phyloP scores from a whole-genome alignment of 2,888 invertebrate genomes.

The Hedya salicella region DNA sequence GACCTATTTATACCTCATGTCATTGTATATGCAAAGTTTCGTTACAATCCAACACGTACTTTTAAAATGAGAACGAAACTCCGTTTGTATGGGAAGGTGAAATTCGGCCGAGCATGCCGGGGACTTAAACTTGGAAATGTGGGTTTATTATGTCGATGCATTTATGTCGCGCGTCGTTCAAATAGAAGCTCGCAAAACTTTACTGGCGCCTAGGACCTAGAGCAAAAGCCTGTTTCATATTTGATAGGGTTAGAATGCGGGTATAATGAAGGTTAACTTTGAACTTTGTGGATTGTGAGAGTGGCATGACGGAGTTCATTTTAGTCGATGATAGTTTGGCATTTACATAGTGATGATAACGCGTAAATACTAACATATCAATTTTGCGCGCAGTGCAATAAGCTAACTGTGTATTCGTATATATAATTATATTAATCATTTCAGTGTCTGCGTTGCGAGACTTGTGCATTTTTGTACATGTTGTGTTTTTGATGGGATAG shows the following conservation, averaged over 20 bases:
- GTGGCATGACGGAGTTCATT: constrained; percentile 8
- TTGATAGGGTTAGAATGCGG: constrained; percentile 33
- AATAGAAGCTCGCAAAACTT: constrained; percentile 32
- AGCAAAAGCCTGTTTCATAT: constrained; percentile 28
- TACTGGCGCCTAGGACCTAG: constrained; percentile 15
- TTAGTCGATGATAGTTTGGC: not conserved
- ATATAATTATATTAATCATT: no score
- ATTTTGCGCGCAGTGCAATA: not conserved
- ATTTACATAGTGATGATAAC: constrained; percentile 1
- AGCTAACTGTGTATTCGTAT: not conserved
- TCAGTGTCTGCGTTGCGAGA: no score
- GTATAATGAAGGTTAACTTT: constrained; percentile 35
- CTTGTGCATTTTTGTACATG: no score
- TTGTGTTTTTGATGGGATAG: no score
- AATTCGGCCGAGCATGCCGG: no score
- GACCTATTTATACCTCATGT: no score
- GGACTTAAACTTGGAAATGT: not conserved
- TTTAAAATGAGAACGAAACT: no score
- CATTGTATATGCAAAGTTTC: no score
- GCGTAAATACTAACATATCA: not conserved
- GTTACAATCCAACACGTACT: no score
- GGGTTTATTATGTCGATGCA: constrained; percentile 7
- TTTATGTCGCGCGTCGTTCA: no score
- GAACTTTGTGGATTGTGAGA: constrained; percentile 27
- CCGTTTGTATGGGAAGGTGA: no score